Conservation (phyloP, 2,797 vertebrate genomes). For the Acropternis orthonyx region DNA sequence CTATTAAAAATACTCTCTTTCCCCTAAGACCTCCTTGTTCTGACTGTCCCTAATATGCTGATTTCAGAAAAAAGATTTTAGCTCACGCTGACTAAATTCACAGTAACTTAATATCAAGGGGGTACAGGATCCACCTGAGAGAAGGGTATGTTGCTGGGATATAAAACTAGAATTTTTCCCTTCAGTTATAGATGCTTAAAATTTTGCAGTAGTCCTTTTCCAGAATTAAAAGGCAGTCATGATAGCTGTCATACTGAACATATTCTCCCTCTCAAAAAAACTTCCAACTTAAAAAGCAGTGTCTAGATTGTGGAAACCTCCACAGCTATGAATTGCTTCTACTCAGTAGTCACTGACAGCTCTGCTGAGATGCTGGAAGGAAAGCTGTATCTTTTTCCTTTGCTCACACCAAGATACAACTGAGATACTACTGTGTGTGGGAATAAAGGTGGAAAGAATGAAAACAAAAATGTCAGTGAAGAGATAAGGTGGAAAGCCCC, state of each 20-base stretch:
- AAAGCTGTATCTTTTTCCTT: background rate
- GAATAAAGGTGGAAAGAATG: background rate
- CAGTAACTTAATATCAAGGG: background rate
- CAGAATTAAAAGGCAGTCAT: background rate
- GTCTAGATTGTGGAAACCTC: background rate
- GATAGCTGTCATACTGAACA: background rate
- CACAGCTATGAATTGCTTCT: background rate
- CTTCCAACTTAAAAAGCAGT: background rate
- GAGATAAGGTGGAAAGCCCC: conserved; percentile 9
- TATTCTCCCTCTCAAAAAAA: background rate
- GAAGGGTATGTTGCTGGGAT: background rate
- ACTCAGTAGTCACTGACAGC: background rate
- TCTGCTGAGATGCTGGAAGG: background rate
- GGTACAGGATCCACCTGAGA: background rate
- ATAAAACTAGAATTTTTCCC: background rate
- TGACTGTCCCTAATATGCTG: background rate
- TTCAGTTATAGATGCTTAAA: background rate
- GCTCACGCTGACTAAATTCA: accelerated
- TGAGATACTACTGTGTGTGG: background rate
- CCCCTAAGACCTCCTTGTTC: background rate
- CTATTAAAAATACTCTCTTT: background rate
- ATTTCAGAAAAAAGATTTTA: background rate
- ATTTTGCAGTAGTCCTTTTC: background rate
- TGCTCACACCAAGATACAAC: background rate
- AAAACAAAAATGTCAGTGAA: conserved; percentile 21